phyloP scores from a whole-genome alignment of 2,113 vertebrate species.

The Erinaceus europaeus region DNA sequence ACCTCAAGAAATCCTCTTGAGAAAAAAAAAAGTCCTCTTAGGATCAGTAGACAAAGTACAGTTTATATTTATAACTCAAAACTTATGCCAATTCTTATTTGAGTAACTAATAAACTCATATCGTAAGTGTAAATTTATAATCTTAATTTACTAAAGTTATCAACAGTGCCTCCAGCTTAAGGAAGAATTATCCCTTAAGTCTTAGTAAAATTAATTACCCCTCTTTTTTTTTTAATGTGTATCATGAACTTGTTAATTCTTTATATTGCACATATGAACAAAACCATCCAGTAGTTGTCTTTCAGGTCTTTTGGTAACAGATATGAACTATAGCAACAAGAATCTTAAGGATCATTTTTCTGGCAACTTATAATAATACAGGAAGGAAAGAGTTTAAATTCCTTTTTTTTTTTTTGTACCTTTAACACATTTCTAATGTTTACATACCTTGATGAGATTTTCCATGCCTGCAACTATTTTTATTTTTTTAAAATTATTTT shows the following conservation, averaged over 20 bases:
- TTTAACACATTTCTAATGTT: not conserved
- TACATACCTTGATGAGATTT: too few species aligned
- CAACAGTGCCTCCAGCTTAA: not conserved
- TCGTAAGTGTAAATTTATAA: not conserved
- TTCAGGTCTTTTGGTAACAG: too few species aligned
- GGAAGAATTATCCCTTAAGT: not conserved
- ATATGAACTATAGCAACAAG: too few species aligned
- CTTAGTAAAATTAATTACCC: constrained; percentile 3
- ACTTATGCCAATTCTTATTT: not conserved
- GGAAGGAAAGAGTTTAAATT: not conserved
- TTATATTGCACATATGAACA: too few species aligned
- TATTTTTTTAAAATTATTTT: too few species aligned
- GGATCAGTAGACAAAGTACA: constrained; percentile 6
- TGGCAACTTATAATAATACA: not conserved
- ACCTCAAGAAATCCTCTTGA: constrained; percentile 11
- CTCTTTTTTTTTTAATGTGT: not conserved
- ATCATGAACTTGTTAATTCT: too few species aligned
- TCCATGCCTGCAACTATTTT: too few species aligned
- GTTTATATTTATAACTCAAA: not conserved
- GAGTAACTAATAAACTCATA: constrained; percentile 4
- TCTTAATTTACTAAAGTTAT: not conserved
- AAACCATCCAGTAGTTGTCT: too few species aligned
- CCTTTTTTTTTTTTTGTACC: not conserved
- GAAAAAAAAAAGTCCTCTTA: constrained; percentile 12
- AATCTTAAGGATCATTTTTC: not conserved